phyloP scores from a whole-genome alignment of 2,113 vertebrate genomes.

The Scomber scombrus region DNA sequence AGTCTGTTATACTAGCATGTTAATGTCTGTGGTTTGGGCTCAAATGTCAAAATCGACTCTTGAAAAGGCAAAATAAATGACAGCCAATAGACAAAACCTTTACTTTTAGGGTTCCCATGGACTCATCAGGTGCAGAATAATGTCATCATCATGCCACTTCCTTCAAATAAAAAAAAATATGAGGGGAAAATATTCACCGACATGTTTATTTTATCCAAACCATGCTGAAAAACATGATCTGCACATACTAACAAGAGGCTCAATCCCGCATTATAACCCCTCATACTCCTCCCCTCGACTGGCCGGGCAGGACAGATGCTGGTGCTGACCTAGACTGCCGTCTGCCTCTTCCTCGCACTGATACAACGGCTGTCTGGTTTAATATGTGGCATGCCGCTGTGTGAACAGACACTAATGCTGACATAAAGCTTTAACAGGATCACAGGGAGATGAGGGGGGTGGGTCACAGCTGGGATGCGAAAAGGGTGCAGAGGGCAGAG shows the following conservation, averaged over 20 bases:
- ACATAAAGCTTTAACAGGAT: slow-evolving; percentile 74
- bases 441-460: slow-evolving; percentile 42
- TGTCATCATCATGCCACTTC: too few species aligned
- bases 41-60: too few species aligned
- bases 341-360: slow-evolving; percentile 49
- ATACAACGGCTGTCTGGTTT: slow-evolving; percentile 56
- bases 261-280: neutral
- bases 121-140: too few species aligned
- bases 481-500: slow-evolving; percentile 42
- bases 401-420: slow-evolving; percentile 68
- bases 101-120: too few species aligned
- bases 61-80: too few species aligned
- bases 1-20: too few species aligned
- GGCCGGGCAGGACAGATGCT: slow-evolving; percentile 56
- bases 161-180: too few species aligned
- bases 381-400: slow-evolving; percentile 51
- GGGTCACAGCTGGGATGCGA: slow-evolving; percentile 44
- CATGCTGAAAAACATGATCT: neutral
- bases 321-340: slow-evolving; percentile 60
- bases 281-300: neutral
- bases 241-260: neutral
- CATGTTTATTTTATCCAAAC: too few species aligned
- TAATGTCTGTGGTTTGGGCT: too few species aligned
- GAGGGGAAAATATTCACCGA: too few species aligned
- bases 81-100: too few species aligned